A percentile compares a stretch with the other conserved stretches of the same genome.
Conservation (phyloP, 2,888 invertebrate species). For the Spatulosminthurus flaviceps region DNA sequence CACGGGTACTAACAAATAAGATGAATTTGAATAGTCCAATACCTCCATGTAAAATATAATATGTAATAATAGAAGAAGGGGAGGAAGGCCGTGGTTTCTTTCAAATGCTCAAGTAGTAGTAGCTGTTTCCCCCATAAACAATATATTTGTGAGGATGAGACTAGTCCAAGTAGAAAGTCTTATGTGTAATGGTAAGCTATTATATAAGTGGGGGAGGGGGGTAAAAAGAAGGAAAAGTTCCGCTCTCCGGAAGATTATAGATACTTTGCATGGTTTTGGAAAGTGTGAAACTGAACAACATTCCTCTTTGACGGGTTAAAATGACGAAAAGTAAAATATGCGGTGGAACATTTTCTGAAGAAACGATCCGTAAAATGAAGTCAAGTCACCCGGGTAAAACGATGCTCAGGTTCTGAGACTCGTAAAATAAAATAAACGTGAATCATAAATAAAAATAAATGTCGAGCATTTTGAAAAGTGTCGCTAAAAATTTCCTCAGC, state of each 20-base stretch:
- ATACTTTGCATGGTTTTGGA: background rate
- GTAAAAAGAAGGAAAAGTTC: constrained; percentile 16
- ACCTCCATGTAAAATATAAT: constrained; percentile 7
- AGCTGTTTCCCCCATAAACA: no score
- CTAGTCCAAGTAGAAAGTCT: background rate
- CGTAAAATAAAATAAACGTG: constrained; percentile 45
- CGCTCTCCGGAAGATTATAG: constrained; percentile 16
- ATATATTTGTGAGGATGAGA: background rate
- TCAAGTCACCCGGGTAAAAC: constrained; percentile 29
- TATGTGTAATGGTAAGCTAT: background rate
- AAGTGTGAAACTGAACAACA: constrained; percentile 33
- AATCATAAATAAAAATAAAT: constrained; percentile 45
- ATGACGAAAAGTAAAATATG: constrained; percentile 43
- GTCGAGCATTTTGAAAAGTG: constrained; percentile 44
- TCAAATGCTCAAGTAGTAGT: no score
- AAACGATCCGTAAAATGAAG: constrained; percentile 50
- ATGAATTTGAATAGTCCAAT: background rate
- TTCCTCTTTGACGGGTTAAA: constrained; percentile 40
- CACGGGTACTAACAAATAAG: no score
- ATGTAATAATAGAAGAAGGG: background rate
- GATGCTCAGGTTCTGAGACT: constrained; percentile 20
- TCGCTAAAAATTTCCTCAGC: constrained; percentile 28
- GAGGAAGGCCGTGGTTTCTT: background rate
- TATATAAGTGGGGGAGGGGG: background rate
- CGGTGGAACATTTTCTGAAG: constrained; percentile 44